Conservation (phyloP, 2,113 vertebrate species). For the Plestiodon gilberti region DNA sequence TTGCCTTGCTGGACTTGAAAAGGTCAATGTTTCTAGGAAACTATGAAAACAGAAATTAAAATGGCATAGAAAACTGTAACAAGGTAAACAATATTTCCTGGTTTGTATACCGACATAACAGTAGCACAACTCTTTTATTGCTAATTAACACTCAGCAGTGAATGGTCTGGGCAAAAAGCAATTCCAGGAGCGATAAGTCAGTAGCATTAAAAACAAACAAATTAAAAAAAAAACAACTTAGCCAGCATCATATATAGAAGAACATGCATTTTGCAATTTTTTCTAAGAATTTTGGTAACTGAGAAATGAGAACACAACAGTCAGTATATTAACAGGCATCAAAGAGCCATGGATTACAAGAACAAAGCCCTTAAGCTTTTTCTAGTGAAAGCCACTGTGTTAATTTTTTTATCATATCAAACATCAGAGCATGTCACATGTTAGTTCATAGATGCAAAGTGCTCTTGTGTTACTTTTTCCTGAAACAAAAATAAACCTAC, state of each 20-base stretch:
- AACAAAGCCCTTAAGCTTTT: conserved; percentile 47
- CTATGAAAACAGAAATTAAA: background rate
- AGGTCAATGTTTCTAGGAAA: background rate
- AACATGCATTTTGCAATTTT: conserved; percentile 58
- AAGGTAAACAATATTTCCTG: conserved; percentile 12
- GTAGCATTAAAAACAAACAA: conserved; percentile 34
- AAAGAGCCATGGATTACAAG: conserved; percentile 48
- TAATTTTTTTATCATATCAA: conserved; percentile 65
- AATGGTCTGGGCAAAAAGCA: conserved; percentile 32
- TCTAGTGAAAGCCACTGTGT: conserved; percentile 66
- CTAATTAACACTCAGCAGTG: conserved; percentile 37
- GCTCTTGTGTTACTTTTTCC: conserved; percentile 66
- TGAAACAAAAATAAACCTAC: conserved; percentile 74
- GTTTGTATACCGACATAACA: conserved; percentile 16
- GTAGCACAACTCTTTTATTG: conserved; percentile 39
- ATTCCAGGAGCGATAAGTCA: conserved; percentile 24
- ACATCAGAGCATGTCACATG: conserved; percentile 53
- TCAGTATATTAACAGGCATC: conserved; percentile 63
- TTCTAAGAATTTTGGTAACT: conserved; percentile 49
- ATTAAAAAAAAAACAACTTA: conserved; percentile 33
- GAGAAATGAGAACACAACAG: conserved; percentile 59
- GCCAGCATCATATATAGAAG: conserved; percentile 27
- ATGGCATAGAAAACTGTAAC: rapidly evolving
- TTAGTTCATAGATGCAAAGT: conserved; percentile 64
- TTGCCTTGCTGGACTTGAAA: background rate